A percentile compares a stretch with the other conserved stretches of the same genome.
Conservation (phyloP, 2,113 vertebrate genomes). For the Cisticola juncidis region DNA sequence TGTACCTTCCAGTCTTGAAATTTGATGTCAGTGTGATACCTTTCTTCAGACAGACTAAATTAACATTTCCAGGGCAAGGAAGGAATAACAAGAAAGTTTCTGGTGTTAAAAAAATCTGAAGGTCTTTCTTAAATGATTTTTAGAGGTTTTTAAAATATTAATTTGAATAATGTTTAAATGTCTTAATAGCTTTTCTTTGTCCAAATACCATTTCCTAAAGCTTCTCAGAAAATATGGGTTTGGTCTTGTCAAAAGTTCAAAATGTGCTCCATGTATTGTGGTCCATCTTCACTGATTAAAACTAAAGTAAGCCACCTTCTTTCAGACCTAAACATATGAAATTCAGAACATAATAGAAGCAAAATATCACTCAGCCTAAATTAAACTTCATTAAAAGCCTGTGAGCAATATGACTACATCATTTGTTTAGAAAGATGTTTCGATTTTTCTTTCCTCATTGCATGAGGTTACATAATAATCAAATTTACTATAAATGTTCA, state of each 20-base stretch:
- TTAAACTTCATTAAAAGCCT: neutral
- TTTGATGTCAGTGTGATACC: neutral
- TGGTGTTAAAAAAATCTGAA: neutral
- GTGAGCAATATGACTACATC: neutral
- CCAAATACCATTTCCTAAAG: neutral
- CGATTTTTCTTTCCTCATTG: neutral
- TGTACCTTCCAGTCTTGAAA: neutral
- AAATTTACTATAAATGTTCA: neutral
- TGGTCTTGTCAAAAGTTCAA: neutral
- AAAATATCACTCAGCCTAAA: neutral
- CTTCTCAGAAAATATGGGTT: neutral
- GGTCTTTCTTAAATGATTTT: neutral
- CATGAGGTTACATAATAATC: neutral
- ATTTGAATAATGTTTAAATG: neutral
- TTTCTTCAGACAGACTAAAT: neutral
- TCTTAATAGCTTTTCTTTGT: neutral
- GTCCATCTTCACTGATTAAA: neutral
- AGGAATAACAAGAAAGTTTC: neutral
- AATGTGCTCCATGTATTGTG: neutral
- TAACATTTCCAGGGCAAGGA: neutral
- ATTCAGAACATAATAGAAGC: neutral
- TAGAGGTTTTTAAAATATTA: neutral
- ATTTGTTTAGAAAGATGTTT: neutral
- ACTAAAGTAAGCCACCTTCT: neutral
- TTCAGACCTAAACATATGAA: neutral